phyloP scores from a whole-genome alignment of 2,888 invertebrate genomes.

The Spodoptera littoralis region DNA sequence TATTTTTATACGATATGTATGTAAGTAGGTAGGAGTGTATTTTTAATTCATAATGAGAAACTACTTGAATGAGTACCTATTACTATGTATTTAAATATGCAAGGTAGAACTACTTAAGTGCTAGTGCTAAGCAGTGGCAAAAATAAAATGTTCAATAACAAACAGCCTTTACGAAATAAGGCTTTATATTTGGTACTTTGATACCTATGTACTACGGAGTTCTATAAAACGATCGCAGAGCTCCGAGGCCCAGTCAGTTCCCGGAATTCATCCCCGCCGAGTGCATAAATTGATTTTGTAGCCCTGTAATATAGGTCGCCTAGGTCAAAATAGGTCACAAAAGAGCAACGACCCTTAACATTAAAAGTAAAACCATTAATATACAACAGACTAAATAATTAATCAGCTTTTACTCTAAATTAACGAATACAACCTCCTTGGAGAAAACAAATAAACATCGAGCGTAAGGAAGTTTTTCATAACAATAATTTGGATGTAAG shows the following conservation, averaged over 20 bases:
- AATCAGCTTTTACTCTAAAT: background rate
- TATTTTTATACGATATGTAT: no score
- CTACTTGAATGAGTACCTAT: no score
- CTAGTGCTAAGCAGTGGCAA: no score
- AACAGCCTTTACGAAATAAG: no score
- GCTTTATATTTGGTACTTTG: no score
- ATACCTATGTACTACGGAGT: no score
- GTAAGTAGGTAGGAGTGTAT: no score
- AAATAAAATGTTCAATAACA: no score
- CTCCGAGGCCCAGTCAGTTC: background rate
- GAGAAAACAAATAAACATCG: slow-evolving; percentile 21
- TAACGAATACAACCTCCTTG: background rate
- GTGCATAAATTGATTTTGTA: slow-evolving; percentile 34
- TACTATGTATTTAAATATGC: no score
- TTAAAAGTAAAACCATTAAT: slow-evolving; percentile 2
- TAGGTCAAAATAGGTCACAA: slow-evolving; percentile 45
- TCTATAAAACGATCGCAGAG: background rate
- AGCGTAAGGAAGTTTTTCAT: slow-evolving; percentile 25
- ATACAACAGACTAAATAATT: slow-evolving; percentile 3
- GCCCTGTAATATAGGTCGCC: slow-evolving; percentile 27
- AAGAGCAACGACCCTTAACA: slow-evolving; percentile 34
- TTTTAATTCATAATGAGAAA: no score
- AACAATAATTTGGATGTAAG: slow-evolving; percentile 53
- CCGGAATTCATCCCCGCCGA: slow-evolving; percentile 11
- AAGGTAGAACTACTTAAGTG: no score